A percentile compares a stretch with the other conserved stretches of the same genome.
These are phyloP conservation scores for Tridacna crocea DNA, from an alignment of 2,888 invertebrate species.

Conservation along the genomic window DNA sequence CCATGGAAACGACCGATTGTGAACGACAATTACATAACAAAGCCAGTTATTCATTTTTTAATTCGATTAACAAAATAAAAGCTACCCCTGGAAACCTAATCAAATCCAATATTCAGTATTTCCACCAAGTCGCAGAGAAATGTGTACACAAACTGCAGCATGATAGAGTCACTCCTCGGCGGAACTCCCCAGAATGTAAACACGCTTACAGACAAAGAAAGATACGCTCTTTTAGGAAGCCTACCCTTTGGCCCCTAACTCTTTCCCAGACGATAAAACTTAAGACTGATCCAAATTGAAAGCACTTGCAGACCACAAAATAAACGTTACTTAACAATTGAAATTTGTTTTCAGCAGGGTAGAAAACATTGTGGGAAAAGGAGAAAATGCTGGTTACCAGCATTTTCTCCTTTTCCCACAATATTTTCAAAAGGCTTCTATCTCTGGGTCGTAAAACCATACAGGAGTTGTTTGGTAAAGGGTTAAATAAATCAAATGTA, in stretches of 20 bases:
- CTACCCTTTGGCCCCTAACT: too few relatives aligned
- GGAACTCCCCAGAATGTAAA: conserved; percentile 7
- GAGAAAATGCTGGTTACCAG: too few relatives aligned
- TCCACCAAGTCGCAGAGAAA: not conserved
- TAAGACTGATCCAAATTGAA: too few relatives aligned
- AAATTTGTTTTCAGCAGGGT: too few relatives aligned
- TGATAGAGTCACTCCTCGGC: not conserved
- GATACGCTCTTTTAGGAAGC: not conserved
- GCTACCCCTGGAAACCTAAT: not conserved
- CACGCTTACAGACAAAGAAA: conserved; percentile 25
- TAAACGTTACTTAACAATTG: too few relatives aligned
- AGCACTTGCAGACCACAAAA: too few relatives aligned
- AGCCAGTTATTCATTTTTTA: conserved; percentile 23
- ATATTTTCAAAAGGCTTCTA: too few relatives aligned
- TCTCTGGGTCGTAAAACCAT: too few relatives aligned
- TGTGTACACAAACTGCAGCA: conserved; percentile 5
- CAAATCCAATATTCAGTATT: conserved; percentile 18
- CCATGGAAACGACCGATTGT: conserved; percentile 2
- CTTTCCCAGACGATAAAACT: too few relatives aligned
- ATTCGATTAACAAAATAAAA: conserved; percentile 7
- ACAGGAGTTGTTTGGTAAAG: too few relatives aligned
- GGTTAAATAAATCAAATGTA: conserved; percentile 13
- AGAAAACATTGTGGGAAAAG: too few relatives aligned
- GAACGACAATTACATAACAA: conserved; percentile 7
- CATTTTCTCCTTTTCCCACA: too few relatives aligned